Conservation (phyloP, 2,113 vertebrate species). For the Melanostigma gelatinosum region DNA sequence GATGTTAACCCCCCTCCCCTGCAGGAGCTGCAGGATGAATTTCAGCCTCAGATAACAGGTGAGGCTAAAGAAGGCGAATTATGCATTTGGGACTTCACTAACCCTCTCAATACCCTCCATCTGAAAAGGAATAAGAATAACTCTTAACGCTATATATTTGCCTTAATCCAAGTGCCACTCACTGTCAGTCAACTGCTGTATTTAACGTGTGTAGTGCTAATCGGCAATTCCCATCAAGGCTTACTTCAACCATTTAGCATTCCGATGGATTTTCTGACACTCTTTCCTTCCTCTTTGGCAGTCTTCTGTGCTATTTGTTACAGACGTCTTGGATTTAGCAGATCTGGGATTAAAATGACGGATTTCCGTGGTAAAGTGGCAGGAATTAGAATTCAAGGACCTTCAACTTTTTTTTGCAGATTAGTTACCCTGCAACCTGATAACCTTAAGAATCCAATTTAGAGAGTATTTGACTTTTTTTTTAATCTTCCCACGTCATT, state of each 20-base stretch:
- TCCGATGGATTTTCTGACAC: conserved; percentile 67
- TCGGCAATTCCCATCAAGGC: conserved; percentile 50
- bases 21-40: conserved; percentile 57
- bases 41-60: conserved; percentile 66
- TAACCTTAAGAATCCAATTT: conserved; percentile 71
- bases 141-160: conserved; percentile 28
- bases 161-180: conserved; percentile 64
- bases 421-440: conserved; percentile 58
- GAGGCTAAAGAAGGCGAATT: conserved; percentile 55
- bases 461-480: conserved; percentile 56
- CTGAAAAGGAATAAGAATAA: conserved; percentile 35
- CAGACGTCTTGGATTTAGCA: conserved; percentile 63
- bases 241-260: conserved; percentile 57
- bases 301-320: conserved; percentile 73
- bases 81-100: conserved; percentile 53
- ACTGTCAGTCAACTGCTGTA: conserved; percentile 37
- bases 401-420: conserved; percentile 55
- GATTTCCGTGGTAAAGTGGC: conserved; percentile 67
- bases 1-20: conserved; percentile 52
- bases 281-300: conserved; percentile 63
- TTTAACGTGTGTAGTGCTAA: conserved; percentile 44
- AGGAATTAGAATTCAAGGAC: conserved; percentile 69
- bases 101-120: conserved; percentile 33
- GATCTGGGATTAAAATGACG: conserved; percentile 75
- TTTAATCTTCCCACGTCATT: conserved; percentile 42